A percentile compares a stretch with the other conserved stretches of the same genome.
These are phyloP conservation scores for Crypturellus undulatus DNA, from an alignment of 2,113 vertebrate species.

Conservation along the genomic window DNA sequence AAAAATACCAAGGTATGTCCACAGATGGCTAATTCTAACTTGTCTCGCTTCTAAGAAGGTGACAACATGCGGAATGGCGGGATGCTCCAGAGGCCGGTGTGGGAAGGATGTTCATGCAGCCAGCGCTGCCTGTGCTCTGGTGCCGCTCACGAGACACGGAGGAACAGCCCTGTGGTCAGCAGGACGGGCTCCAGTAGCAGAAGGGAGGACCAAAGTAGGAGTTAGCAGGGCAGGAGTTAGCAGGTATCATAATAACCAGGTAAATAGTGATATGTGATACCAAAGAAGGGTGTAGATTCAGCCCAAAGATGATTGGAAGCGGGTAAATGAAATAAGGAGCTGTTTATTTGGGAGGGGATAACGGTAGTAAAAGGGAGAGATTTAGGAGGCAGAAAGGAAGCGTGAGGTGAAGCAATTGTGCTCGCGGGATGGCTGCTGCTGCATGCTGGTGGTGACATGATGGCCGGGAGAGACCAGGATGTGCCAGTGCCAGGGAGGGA, in stretches of 20 bases:
- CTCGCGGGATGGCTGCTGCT: background rate
- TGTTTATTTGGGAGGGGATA: background rate
- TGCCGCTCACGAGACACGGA: background rate
- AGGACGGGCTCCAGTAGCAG: background rate
- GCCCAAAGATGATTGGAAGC: background rate
- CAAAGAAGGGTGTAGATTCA: background rate
- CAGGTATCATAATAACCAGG: background rate
- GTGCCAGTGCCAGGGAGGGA: background rate
- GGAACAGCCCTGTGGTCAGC: background rate
- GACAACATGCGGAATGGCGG: background rate
- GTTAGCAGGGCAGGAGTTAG: background rate
- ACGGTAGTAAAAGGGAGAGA: background rate
- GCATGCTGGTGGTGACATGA: background rate
- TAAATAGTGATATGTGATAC: background rate
- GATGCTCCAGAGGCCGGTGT: background rate
- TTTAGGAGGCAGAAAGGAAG: background rate
- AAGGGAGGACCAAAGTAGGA: background rate
- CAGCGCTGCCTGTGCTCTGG: background rate
- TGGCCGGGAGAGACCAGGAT: accelerated
- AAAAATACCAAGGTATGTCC: background rate
- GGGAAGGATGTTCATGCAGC: background rate
- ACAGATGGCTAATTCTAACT: background rate
- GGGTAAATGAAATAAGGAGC: background rate
- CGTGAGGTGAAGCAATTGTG: background rate
- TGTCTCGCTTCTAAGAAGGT: background rate